Evolutionary conservation across 2,888 invertebrate genomes (phyloP).

Genomic region (Stenichneumon culpator): DNA sequence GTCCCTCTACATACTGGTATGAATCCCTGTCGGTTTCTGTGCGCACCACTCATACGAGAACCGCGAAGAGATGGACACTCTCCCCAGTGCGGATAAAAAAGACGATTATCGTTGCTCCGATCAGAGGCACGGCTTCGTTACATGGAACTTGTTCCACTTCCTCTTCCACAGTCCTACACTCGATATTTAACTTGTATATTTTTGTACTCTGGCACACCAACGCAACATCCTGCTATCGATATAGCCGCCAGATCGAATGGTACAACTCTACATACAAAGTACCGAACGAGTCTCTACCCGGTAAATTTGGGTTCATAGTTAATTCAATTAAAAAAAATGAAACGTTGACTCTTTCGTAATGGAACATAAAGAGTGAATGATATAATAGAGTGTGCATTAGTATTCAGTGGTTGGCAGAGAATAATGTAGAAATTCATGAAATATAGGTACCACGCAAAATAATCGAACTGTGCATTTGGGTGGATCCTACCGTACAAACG

Average conservation of each 20-base stretch:
- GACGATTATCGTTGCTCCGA: conserved; percentile 48
- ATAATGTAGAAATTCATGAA: conserved; percentile 21
- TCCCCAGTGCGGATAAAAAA: conserved; percentile 41
- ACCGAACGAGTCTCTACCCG: neutral
- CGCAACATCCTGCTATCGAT: conserved; percentile 15
- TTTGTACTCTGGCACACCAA: neutral
- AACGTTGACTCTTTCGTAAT: conserved; percentile 17
- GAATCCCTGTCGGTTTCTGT: neutral
- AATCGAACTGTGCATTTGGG: conserved; percentile 54
- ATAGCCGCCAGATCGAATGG: conserved; percentile 12
- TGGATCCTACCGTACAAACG: conserved; percentile 35
- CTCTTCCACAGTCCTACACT: conserved; percentile 21
- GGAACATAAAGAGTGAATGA: neutral
- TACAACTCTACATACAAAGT: conserved; percentile 15
- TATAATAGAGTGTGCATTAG: neutral
- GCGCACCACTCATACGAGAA: neutral
- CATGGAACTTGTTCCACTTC: conserved; percentile 30
- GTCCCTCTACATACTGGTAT: conserved; percentile 11
- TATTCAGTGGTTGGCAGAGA: neutral
- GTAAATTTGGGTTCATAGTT: neutral
- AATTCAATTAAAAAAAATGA: neutral
- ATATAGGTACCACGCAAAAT: conserved; percentile 43
- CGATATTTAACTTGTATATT: conserved; percentile 8
- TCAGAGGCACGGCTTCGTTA: conserved; percentile 30
- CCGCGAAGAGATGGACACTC: conserved; percentile 8